These are phyloP conservation scores for Spodoptera picta DNA, from an alignment of 2,888 invertebrate genomes.

Conservation along the genomic window DNA sequence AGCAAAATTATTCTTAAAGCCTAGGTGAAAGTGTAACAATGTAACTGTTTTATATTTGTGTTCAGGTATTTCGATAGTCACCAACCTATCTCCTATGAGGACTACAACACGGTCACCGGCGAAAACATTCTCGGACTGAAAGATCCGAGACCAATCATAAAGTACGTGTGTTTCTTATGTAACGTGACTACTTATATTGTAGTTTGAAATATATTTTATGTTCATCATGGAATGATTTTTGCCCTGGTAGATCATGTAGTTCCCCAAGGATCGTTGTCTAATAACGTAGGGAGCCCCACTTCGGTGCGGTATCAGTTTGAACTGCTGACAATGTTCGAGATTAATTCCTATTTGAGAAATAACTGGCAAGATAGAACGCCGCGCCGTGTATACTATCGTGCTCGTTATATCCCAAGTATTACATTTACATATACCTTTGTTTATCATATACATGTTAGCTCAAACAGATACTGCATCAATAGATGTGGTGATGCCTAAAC, in stretches of 20 bases:
- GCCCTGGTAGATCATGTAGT: not conserved
- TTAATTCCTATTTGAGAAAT: too few species aligned
- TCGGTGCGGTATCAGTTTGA: not conserved
- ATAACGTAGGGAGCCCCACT: too few species aligned
- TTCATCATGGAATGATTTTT: conserved; percentile 1
- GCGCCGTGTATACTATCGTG: too few species aligned
- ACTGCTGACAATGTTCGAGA: not conserved
- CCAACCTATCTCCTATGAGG: conserved; percentile 53
- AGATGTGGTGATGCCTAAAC: too few species aligned
- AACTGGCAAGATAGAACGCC: too few species aligned
- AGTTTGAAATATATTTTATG: not conserved
- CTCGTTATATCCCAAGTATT: too few species aligned
- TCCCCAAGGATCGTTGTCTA: not conserved
- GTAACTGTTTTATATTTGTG: conserved; percentile 30
- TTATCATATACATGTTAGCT: not conserved
- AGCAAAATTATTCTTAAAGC: too few species aligned
- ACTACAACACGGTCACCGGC: conserved; percentile 46
- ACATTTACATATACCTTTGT: too few species aligned
- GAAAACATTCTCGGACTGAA: conserved; percentile 43
- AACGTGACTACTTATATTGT: not conserved
- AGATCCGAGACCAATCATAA: conserved; percentile 15
- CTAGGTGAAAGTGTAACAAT: not conserved
- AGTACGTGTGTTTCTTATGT: conserved; percentile 14
- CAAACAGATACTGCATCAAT: not conserved
- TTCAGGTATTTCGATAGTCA: conserved; percentile 73